Conservation (phyloP, 2,113 vertebrate genomes). For the Atractosteus spatula region DNA sequence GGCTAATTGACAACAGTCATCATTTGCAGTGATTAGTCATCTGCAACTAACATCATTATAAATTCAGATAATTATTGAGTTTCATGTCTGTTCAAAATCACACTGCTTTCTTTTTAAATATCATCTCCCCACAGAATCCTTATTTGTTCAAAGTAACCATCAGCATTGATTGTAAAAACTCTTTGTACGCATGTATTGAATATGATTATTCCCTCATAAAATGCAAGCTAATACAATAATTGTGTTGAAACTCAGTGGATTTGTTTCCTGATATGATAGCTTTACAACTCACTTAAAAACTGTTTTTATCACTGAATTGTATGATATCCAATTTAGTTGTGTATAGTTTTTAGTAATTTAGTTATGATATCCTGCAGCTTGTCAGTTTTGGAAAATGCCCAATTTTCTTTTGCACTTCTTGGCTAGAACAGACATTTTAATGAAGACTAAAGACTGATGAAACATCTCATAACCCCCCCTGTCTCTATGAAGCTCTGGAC, state of each 20-base stretch:
- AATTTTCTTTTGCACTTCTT: too few species aligned
- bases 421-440: too few species aligned
- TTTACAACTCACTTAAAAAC: too few species aligned
- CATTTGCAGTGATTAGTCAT: conserved; percentile 60
- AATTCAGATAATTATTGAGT: conserved; percentile 41
- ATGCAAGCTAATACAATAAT: background rate
- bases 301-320: too few species aligned
- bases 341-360: too few species aligned
- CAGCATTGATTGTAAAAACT: background rate
- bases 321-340: too few species aligned
- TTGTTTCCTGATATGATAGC: background rate
- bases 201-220: background rate
- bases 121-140: conserved; percentile 13
- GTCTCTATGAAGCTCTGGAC: too few species aligned
- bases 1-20: conserved; percentile 57
- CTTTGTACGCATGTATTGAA: background rate
- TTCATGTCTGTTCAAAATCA: conserved; percentile 47
- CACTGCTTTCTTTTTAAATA: conserved; percentile 25
- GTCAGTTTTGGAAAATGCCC: too few species aligned
- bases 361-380: too few species aligned
- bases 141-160: conserved; percentile 16
- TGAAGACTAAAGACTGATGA: too few species aligned
- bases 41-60: conserved; percentile 52
- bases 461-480: too few species aligned
- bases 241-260: background rate